Evolutionary conservation across 2,888 invertebrate species (phyloP), one percentile per base, ranked within the genome.

Genomic region (Galeopsomyia nigrocyanea): DNA sequence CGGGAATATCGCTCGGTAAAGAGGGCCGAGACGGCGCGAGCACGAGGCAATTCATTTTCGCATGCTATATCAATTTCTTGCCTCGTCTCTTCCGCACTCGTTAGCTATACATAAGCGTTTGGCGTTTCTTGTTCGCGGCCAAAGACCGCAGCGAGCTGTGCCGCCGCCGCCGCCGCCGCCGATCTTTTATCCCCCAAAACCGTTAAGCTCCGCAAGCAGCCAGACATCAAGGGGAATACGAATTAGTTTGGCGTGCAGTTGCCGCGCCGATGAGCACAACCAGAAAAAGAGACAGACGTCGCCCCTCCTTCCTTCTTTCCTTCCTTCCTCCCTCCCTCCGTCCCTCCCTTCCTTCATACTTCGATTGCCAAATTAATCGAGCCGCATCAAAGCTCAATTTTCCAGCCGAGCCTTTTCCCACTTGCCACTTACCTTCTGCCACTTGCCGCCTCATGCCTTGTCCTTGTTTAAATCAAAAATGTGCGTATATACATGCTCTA

Each of bases 41-140:
- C 6, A 31, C 80, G 80, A 81, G 81, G 84, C 84, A 86, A 86
- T 86, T 86, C 86, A 86, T 86, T 86, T 85, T 86, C 84, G 81
- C 85, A 83, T 83, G 85, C 86, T 83, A 85, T 86, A 86, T 86
- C 86, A 86, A 86, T 86, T 86, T 85, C 86, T 86, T 86, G 85
- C 84, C 83, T 86, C 75, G 70, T 75, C 72, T 69, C 76, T 68
- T 71, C 69, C 71, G 67, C 70, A 65, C 55, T 56, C 51, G 69
- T 61, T 53, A 16, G 10, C 51, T 17, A 50, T 65, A 69, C 77
- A 62, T 50, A 31, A 7, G 69, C 61, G 46, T 31, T 46, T 31
- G 3, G 31, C 31, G 31, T 7, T 31, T 7, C 31, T 31, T 7
- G 31, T 7, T 3, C 31, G 3, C 31, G 31, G 7, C 31, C 31